phyloP scores from a whole-genome alignment of 2,113 vertebrate species.

The Rynchops niger region DNA sequence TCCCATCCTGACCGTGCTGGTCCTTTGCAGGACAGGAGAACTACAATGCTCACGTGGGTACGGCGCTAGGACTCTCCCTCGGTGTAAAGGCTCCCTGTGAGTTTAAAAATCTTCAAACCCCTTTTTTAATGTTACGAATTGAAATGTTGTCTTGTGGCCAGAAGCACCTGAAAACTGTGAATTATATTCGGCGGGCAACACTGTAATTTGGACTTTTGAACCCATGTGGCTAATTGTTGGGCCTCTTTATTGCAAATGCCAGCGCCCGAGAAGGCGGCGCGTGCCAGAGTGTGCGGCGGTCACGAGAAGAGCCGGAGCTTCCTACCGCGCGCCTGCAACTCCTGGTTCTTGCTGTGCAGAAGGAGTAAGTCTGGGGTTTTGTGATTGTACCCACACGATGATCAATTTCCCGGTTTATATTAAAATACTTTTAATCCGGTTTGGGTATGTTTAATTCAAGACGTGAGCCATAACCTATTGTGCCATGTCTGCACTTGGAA shows the following conservation, averaged over 20 bases:
- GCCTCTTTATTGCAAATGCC: not conserved
- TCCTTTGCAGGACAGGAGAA: not conserved
- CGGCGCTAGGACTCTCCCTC: not conserved
- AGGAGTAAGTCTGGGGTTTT: not conserved
- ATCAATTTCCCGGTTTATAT: fast-evolving
- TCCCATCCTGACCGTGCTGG: not conserved
- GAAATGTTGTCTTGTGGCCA: not conserved
- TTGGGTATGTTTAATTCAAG: not conserved
- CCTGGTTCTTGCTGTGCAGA: fast-evolving
- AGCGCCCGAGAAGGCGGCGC: fast-evolving
- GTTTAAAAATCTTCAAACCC: not conserved
- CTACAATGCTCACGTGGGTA: fast-evolving
- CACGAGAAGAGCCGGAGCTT: not conserved
- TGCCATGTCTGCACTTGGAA: fast-evolving
- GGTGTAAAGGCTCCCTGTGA: not conserved
- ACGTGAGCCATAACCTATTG: not conserved
- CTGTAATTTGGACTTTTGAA: not conserved
- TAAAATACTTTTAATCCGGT: not conserved
- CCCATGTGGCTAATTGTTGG: not conserved
- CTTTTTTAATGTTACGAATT: not conserved
- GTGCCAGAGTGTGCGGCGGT: fast-evolving
- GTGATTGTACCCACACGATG: fast-evolving
- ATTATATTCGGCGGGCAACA: fast-evolving
- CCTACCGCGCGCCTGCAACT: not conserved
- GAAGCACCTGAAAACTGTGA: not conserved